Base-by-base conservation (phyloP, 2,888 invertebrate species). In the Gymnoscelis rufifasciata region DNA sequence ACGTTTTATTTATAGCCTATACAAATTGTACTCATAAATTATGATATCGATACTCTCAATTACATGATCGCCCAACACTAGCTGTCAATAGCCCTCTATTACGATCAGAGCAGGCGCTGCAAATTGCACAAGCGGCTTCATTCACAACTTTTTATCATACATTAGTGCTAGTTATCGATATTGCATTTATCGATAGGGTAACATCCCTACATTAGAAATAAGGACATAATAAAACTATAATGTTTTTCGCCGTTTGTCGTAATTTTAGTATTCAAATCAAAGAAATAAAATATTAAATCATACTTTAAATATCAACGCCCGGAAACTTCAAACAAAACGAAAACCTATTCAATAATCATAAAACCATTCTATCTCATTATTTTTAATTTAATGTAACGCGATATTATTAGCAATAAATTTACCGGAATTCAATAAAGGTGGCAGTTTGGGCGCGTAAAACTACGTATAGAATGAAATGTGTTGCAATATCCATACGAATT, bases 71-170 rank as follows among this genome's bases (percentile, higher is more conserved):
- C 52, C 49, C 74, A 59, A 56, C 73, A 59, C 75, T 74, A 71
- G 39, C 27, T 54, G 61, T 70, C 68, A 71, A 71, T 71, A 63
- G 57, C 43, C 60, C 57, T 62, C 67, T 61, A 73, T 76, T 74
- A 72, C 64, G 55, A 59, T 56, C 55, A 45, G 45, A 56, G 47
- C 65, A 52, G 60, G 56, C 68, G 67, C 72, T 68, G 71, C 67
- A 80, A 80, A 78, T 83, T 81, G 74, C 78, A 71, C 68, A 71
- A 73, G 62, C 58, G 57, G 67, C 72, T 68, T 71, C 72, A 75
- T 81, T 80, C 76, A 74, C 74, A 74, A 69, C 73, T 79, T 64
- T 68, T 80, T 79, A 81, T 60, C 66, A 64, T 56, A 66, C 71
- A 78, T 78, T 76, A 76, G 65, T 57, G 61, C 62, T 64, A 56